A percentile compares a stretch with the other conserved stretches of the same genome.
Conservation (phyloP, 2,113 vertebrate genomes). For the Xiphorhynchus elegans region DNA sequence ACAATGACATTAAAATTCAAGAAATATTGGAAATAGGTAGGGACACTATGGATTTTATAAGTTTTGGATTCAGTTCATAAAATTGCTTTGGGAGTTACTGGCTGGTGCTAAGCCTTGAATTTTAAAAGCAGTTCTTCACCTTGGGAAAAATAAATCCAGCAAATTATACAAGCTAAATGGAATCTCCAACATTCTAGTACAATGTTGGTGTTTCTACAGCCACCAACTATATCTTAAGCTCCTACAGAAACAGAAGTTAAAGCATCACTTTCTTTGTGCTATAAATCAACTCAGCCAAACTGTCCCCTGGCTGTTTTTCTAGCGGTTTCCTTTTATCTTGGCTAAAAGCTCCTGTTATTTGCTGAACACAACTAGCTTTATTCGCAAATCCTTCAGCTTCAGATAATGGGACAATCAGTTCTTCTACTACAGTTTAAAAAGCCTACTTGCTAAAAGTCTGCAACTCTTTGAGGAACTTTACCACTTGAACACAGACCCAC, state of each 20-base stretch:
- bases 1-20: background rate
- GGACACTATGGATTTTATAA: background rate
- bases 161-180: background rate
- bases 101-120: background rate
- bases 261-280: background rate
- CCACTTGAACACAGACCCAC: background rate
- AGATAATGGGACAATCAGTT: background rate
- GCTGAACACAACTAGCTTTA: background rate
- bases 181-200: background rate
- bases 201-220: background rate
- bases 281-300: background rate
- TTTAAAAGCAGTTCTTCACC: background rate
- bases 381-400: conserved; percentile 20
- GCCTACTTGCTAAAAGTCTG: background rate
- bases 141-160: background rate
- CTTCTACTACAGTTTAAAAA: background rate
- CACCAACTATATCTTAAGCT: background rate
- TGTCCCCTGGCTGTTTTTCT: background rate
- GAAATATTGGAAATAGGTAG: background rate
- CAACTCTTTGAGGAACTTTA: background rate
- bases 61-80: background rate
- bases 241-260: background rate
- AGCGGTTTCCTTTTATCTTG: background rate
- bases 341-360: background rate
- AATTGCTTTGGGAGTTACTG: background rate